These are phyloP conservation scores for Aurelia aurita complex sp. Pacific DNA, from an alignment of 30 jellyfish, hydroid and myxozoan species.

Conservation along the genomic window DNA sequence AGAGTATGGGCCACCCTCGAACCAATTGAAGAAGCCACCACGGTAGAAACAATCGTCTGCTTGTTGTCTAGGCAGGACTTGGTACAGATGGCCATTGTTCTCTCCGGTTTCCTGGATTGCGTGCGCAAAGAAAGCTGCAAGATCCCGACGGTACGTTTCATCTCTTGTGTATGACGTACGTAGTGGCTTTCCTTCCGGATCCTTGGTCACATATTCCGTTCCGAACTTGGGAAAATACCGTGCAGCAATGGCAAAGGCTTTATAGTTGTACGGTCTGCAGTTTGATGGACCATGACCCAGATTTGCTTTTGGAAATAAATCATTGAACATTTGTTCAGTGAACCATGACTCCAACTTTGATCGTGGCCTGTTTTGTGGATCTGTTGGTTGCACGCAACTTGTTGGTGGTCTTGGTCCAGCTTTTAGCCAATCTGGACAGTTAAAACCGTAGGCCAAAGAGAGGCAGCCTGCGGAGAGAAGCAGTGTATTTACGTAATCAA, in stretches of 20 bases:
- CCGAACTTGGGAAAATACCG: slow-evolving; percentile 94
- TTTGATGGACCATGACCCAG: slow-evolving; percentile 90
- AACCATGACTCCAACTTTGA: slow-evolving; percentile 88
- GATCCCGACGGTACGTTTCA: slow-evolving; percentile 84
- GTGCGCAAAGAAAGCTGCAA: slow-evolving; percentile 94
- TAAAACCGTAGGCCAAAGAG: slow-evolving; percentile 47
- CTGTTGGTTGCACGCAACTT: slow-evolving; percentile 80
- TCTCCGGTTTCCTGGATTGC: slow-evolving; percentile 97
- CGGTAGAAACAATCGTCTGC: slow-evolving; percentile 90
- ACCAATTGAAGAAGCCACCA: slow-evolving; percentile 94
- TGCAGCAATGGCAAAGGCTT: slow-evolving; percentile 89
- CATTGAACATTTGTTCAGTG: slow-evolving; percentile 80
- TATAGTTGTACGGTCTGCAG: slow-evolving; percentile 92
- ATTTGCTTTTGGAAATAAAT: slow-evolving; percentile 88
- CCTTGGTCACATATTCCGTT: slow-evolving; percentile 74
- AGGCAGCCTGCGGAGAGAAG: slow-evolving; percentile 16
- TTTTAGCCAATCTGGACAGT: slow-evolving; percentile 84
- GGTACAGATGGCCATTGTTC: slow-evolving; percentile 88
- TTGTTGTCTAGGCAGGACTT: slow-evolving; percentile 73
- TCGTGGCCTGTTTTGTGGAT: slow-evolving; percentile 83
- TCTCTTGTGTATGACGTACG: slow-evolving; percentile 61
- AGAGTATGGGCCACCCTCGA: slow-evolving; percentile 95
- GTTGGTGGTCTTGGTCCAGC: slow-evolving; percentile 83
- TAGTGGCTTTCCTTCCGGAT: slow-evolving; percentile 67
- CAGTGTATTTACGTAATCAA: no score